Percentiles rank a stretch among this genome's conserved stretches.
These are phyloP conservation scores for Stylophora pistillata DNA, from an alignment of 64 coral and sea anemone genomes.

Conservation along the genomic window DNA sequence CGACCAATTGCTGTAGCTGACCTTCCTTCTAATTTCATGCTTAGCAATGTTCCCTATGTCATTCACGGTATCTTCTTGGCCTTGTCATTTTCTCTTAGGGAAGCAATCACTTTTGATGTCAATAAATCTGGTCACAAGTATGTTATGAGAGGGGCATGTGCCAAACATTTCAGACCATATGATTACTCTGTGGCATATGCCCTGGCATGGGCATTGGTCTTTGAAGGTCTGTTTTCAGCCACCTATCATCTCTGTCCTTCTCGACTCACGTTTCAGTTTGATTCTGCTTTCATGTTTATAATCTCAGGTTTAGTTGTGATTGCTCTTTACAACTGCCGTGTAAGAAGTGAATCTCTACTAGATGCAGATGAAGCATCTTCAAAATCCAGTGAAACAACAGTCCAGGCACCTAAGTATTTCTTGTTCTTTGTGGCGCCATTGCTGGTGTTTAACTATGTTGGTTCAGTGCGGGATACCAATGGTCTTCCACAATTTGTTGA, in stretches of 20 bases:
- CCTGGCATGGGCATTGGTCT: slow-evolving; percentile 76
- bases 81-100: slow-evolving; percentile 71
- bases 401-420: slow-evolving; percentile 92
- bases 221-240: slow-evolving; percentile 87
- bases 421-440: slow-evolving; percentile 88
- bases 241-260: slow-evolving; percentile 90
- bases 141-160: background rate
- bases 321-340: slow-evolving; percentile 70
- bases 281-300: slow-evolving; percentile 94
- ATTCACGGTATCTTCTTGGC: slow-evolving; percentile 73
- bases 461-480: slow-evolving; percentile 72
- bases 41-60: slow-evolving; percentile 84
- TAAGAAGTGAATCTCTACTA: slow-evolving; percentile 1
- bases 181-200: slow-evolving; percentile 86
- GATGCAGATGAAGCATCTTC: background rate
- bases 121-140: background rate
- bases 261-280: slow-evolving; percentile 92
- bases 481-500: slow-evolving; percentile 68
- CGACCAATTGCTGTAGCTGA: slow-evolving; percentile 84
- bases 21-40: slow-evolving; percentile 89
- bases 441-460: slow-evolving; percentile 79
- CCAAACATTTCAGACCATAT: slow-evolving; percentile 42
- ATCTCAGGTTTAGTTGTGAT: slow-evolving; percentile 83
- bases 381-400: slow-evolving; percentile 57
- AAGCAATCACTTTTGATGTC: slow-evolving; percentile 56